Evolutionary conservation across 2,797 vertebrate genomes (phyloP).

Genomic region (Danio kyathit): DNA sequence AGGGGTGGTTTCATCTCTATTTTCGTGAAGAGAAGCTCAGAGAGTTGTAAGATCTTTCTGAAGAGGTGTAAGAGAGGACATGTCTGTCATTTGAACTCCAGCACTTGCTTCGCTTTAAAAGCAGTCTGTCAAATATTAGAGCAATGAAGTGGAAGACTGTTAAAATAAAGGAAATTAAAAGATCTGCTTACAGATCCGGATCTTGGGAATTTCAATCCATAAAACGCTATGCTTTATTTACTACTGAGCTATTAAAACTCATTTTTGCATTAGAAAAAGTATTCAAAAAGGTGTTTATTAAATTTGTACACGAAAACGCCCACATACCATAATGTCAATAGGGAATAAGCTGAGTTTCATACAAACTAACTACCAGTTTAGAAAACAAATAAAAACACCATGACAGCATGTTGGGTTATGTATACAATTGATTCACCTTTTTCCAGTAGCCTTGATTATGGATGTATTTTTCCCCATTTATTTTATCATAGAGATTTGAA

Average conservation of each 20-base stretch:
- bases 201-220: neutral
- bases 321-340: too few relatives aligned
- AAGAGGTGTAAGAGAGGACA: constrained; percentile 19
- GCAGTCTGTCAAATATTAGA: neutral
- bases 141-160: neutral
- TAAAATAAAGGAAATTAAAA: neutral
- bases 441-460: neutral
- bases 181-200: too few relatives aligned
- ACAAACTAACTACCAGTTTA: neutral
- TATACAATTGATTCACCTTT: too few relatives aligned
- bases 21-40: constrained; percentile 4
- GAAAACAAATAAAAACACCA: neutral
- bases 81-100: neutral
- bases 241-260: too few relatives aligned
- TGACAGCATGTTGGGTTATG: neutral
- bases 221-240: too few relatives aligned
- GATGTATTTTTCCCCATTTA: neutral
- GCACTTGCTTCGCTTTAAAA: neutral
- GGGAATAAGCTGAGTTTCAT: neutral
- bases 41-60: neutral
- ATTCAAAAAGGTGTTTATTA: too few relatives aligned
- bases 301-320: too few relatives aligned
- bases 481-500: too few relatives aligned
- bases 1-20: constrained; percentile 2
- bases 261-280: too few relatives aligned